Conservation (phyloP, 2,797 vertebrate genomes). For the Catharus ustulatus region DNA sequence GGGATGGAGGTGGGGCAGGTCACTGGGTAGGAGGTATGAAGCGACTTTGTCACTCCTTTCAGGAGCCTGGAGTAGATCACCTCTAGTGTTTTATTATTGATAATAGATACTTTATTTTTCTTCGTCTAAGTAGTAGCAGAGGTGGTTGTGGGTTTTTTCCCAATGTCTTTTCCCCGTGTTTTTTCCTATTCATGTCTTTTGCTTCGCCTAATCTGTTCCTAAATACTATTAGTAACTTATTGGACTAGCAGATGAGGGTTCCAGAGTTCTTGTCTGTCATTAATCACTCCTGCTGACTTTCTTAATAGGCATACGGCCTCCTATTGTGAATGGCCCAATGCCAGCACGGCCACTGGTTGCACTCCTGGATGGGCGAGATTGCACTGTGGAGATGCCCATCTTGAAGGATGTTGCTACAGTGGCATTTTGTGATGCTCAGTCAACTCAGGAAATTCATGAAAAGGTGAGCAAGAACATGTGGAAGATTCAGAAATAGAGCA, state of each 20-base stretch:
- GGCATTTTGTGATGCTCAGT: conserved; percentile 90
- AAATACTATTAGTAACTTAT: background rate
- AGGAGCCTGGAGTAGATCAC: background rate
- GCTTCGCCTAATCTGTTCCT: background rate
- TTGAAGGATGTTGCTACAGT: conserved; percentile 91
- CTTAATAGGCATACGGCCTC: conserved; percentile 85
- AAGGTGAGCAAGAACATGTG: conserved; percentile 75
- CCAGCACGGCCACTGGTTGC: conserved; percentile 86
- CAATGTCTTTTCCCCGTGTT: background rate
- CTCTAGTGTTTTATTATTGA: background rate
- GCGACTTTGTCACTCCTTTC: background rate
- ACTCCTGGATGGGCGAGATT: conserved; percentile 86
- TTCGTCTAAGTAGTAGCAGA: background rate
- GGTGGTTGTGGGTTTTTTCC: background rate
- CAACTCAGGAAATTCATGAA: conserved; percentile 91
- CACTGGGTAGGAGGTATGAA: background rate
- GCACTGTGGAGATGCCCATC: conserved; percentile 90
- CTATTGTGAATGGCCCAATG: conserved; percentile 89
- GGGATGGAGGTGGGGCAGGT: background rate
- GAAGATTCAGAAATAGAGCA: background rate
- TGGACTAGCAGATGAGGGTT: background rate
- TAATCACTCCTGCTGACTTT: background rate
- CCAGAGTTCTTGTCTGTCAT: background rate
- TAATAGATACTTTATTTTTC: background rate
- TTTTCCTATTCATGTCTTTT: background rate